Evolutionary conservation across 2,888 invertebrate genomes (phyloP).

Genomic region (Aspidapion aeneum): DNA sequence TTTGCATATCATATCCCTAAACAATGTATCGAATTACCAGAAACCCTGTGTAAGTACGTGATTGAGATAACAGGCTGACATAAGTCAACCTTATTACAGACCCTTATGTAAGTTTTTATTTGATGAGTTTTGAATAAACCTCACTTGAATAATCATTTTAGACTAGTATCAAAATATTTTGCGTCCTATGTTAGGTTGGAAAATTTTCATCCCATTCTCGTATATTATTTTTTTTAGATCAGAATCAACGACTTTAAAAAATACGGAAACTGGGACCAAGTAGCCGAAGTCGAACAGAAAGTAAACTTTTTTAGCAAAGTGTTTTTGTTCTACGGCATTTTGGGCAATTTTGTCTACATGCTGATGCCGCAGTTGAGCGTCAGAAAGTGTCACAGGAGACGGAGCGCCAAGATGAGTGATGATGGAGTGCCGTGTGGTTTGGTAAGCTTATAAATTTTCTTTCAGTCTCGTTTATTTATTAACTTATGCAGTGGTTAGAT

Average conservation of each 20-base stretch:
- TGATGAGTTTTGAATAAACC: too few species aligned
- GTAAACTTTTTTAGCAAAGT: conserved; percentile 32
- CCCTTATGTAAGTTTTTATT: too few species aligned
- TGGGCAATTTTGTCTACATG: conserved; percentile 31
- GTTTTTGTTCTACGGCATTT: conserved; percentile 29
- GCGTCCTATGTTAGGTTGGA: too few species aligned
- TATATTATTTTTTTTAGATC: conserved; percentile 13
- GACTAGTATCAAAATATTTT: too few species aligned
- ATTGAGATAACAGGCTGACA: too few species aligned
- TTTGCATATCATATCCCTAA: too few species aligned
- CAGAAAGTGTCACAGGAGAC: conserved; percentile 26
- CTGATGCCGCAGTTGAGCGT: conserved; percentile 30
- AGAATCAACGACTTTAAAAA: conserved; percentile 17
- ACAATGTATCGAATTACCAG: too few species aligned
- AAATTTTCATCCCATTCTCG: too few species aligned
- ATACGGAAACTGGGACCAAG: conserved; percentile 18
- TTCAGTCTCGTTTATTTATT: neutral
- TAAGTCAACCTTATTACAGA: too few species aligned
- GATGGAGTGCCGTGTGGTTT: conserved; percentile 30
- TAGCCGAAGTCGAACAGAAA: conserved; percentile 26
- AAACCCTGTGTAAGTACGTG: too few species aligned
- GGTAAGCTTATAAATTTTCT: conserved; percentile 13
- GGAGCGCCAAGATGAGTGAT: conserved; percentile 25
- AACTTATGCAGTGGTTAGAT: too few species aligned
- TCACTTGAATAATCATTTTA: too few species aligned